phyloP scores from a whole-genome alignment of 1,140 invertebrate genomes.

The Archivesica marissinica region DNA sequence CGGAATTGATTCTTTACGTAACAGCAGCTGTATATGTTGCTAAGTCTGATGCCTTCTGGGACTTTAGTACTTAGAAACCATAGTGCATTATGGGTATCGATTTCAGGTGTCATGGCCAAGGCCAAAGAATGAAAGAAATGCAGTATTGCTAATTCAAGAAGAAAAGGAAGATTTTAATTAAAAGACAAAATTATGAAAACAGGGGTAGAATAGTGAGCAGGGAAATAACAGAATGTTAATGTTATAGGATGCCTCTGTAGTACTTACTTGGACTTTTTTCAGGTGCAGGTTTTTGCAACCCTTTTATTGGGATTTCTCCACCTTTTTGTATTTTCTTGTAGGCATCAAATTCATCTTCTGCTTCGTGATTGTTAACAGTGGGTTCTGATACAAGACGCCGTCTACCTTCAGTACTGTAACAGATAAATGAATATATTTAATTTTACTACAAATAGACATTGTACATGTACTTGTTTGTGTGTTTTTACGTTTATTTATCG shows the following conservation, averaged over 20 bases:
- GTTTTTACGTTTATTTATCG: too few relatives aligned
- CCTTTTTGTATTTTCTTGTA: slow-evolving; percentile 95
- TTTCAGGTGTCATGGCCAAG: too few relatives aligned
- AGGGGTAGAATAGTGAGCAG: slow-evolving; percentile 17
- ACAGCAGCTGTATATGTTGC: too few relatives aligned
- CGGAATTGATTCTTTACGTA: too few relatives aligned
- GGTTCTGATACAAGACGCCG: slow-evolving; percentile 62
- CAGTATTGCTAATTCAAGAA: neutral
- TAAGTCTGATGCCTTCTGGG: too few relatives aligned
- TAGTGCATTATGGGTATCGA: too few relatives aligned
- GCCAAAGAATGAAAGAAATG: neutral
- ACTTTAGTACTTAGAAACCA: too few relatives aligned
- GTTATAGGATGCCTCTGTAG: too few relatives aligned
- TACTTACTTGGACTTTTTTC: slow-evolving; percentile 85
- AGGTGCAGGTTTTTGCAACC: slow-evolving; percentile 89
- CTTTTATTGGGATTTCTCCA: slow-evolving; percentile 88
- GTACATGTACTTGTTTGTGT: too few relatives aligned
- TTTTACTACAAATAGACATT: neutral
- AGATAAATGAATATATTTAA: neutral
- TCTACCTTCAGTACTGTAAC: slow-evolving; percentile 73
- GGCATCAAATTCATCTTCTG: slow-evolving; percentile 89
- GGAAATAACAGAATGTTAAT: slow-evolving; percentile 4
- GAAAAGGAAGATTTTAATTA: neutral
- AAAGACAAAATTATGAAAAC: neutral
- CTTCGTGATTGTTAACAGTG: slow-evolving; percentile 52